phyloP scores from a whole-genome alignment of 2,888 invertebrate genomes.

The Synanthedon vespiformis region DNA sequence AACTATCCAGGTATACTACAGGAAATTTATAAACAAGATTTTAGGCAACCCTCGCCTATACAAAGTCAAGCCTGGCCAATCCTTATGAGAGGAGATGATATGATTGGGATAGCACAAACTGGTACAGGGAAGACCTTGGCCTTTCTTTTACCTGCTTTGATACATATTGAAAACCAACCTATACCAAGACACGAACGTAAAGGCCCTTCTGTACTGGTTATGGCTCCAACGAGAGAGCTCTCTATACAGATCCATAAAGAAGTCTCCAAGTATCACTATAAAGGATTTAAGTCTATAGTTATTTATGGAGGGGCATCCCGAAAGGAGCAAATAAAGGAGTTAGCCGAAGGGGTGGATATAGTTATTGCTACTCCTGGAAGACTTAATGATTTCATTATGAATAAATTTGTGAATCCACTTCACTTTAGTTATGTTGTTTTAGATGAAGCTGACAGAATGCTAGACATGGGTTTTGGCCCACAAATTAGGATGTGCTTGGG shows the following conservation, averaged over 20 bases:
- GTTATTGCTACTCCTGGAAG: slow-evolving; percentile 96
- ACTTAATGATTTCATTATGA: slow-evolving; percentile 87
- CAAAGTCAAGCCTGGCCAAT: slow-evolving; percentile 97
- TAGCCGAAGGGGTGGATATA: slow-evolving; percentile 88
- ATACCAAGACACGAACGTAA: slow-evolving; percentile 77
- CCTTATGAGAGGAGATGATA: slow-evolving; percentile 87
- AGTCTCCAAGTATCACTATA: slow-evolving; percentile 89
- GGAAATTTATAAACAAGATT: slow-evolving; percentile 85
- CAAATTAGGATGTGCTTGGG: slow-evolving; percentile 87
- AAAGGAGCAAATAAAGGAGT: slow-evolving; percentile 79
- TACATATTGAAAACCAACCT: slow-evolving; percentile 90
- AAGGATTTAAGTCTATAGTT: slow-evolving; percentile 88
- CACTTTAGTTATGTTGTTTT: slow-evolving; percentile 89
- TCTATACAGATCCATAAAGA: slow-evolving; percentile 94
- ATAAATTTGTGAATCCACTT: slow-evolving; percentile 48
- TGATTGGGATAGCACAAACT: slow-evolving; percentile 97
- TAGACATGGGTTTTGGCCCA: slow-evolving; percentile 89
- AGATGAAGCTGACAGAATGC: slow-evolving; percentile 93
- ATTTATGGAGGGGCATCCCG: slow-evolving; percentile 92
- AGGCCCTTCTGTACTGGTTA: slow-evolving; percentile 88
- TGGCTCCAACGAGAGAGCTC: slow-evolving; percentile 94
- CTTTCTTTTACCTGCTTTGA: slow-evolving; percentile 90
- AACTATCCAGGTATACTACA: slow-evolving; percentile 85
- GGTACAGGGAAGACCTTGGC: slow-evolving; percentile 96
- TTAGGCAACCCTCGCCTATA: slow-evolving; percentile 88